phyloP scores from a whole-genome alignment of 1,140 invertebrate genomes.

The Plodia interpunctella region DNA sequence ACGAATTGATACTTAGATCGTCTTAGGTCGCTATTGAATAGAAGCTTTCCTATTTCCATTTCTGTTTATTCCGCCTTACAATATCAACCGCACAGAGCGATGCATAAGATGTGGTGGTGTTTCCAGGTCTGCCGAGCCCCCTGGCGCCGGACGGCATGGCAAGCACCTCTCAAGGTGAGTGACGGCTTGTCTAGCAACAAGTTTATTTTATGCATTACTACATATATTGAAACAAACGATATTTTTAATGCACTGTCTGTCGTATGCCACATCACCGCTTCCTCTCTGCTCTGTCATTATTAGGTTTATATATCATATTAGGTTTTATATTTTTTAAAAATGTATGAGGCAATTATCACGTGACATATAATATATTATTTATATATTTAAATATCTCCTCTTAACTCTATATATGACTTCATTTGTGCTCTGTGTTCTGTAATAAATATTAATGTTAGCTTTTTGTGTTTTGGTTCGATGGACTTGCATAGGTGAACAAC shows the following conservation, averaged over 20 bases:
- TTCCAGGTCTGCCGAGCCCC: constrained; percentile 66
- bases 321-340: constrained; percentile 68
- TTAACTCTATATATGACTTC: constrained; percentile 76
- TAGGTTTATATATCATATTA: constrained; percentile 75
- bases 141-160: constrained; percentile 80
- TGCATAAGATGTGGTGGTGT: constrained; percentile 25
- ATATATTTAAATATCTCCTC: constrained; percentile 73
- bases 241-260: constrained; percentile 79
- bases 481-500: constrained; percentile 33
- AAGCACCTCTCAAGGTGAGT: constrained; percentile 92
- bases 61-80: neutral
- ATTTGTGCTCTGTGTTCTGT: constrained; percentile 74
- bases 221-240: constrained; percentile 74
- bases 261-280: constrained; percentile 79
- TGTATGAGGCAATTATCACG: constrained; percentile 75
- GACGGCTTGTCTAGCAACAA: constrained; percentile 69
- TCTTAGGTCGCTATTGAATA: too few species aligned
- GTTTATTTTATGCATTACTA: constrained; percentile 74
- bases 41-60: too few species aligned
- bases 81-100: neutral
- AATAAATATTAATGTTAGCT: constrained; percentile 73
- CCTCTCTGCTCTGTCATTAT: constrained; percentile 78
- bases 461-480: constrained; percentile 75
- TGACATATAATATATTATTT: constrained; percentile 63
- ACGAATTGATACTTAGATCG: too few species aligned